Percentiles rank a stretch among this genome's conserved stretches.
These are phyloP conservation scores for Antennarius maculatus DNA, from an alignment of 2,797 vertebrate species.

Conservation along the genomic window DNA sequence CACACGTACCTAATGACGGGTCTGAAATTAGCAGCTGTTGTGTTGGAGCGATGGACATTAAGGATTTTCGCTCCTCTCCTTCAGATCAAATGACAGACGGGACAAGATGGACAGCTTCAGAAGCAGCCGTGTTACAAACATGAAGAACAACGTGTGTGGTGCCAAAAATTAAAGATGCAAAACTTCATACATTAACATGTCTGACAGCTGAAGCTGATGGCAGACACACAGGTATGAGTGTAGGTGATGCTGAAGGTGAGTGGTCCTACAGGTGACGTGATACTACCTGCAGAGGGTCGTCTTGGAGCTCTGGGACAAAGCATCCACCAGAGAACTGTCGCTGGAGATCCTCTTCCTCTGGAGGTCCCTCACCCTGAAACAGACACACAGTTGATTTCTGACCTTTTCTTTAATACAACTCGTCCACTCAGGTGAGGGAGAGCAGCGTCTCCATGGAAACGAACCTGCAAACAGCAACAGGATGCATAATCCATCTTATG, in stretches of 20 bases:
- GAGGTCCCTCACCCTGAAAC: constrained; percentile 51
- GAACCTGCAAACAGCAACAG: background rate
- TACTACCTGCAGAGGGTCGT: constrained; percentile 68
- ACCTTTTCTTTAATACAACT: background rate
- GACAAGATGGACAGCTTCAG: constrained; percentile 25
- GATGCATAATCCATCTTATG: background rate
- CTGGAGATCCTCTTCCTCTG: constrained; percentile 67
- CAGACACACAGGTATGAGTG: too few species aligned
- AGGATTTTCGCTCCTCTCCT: constrained; percentile 75
- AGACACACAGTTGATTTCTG: background rate
- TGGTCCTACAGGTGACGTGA: too few species aligned
- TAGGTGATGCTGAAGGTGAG: too few species aligned
- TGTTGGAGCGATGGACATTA: constrained; percentile 69
- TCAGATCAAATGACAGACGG: constrained; percentile 44
- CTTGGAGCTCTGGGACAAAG: constrained; percentile 54
- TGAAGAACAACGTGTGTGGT: background rate
- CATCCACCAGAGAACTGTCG: constrained; percentile 54
- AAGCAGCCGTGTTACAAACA: background rate
- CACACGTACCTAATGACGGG: constrained; percentile 57
- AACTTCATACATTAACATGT: background rate
- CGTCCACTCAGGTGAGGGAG: background rate
- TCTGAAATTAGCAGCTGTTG: constrained; percentile 65
- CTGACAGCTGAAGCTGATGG: too few species aligned
- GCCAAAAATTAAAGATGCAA: background rate
- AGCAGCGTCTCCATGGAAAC: constrained; percentile 26